phyloP scores from a whole-genome alignment of 2,113 vertebrate species.

The Regulus satrapa region DNA sequence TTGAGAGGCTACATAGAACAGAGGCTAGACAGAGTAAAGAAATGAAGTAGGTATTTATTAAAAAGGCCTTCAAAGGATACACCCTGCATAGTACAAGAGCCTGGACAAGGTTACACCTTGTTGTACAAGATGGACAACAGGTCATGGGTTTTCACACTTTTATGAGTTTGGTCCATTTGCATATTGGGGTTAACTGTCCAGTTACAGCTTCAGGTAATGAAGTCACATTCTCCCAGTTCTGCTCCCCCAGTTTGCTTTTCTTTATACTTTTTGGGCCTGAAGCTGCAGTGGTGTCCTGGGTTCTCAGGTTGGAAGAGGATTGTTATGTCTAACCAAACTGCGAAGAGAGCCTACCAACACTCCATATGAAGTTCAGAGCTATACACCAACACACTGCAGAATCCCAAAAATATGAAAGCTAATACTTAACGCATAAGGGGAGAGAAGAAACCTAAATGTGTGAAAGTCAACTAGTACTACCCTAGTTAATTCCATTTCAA shows the following conservation, averaged over 20 bases:
- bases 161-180: neutral
- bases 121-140: accelerated
- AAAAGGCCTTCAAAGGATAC: neutral
- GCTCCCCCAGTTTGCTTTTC: neutral
- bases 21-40: neutral
- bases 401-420: neutral
- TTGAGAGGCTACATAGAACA: neutral
- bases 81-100: neutral
- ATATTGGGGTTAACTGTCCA: neutral
- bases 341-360: neutral
- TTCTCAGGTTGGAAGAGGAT: neutral
- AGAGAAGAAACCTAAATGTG: neutral
- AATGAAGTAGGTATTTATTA: neutral
- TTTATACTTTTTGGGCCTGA: neutral
- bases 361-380: neutral
- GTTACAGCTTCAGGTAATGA: neutral
- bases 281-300: neutral
- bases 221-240: neutral
- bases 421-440: neutral
- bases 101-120: accelerated
- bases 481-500: neutral
- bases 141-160: neutral
- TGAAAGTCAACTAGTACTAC: neutral
- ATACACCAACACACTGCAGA: neutral
- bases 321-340: neutral